A percentile compares a stretch with the other conserved stretches of the same genome.
phyloP scores from a whole-genome alignment of 2,888 invertebrate species.

The Spicauda simplicius region DNA sequence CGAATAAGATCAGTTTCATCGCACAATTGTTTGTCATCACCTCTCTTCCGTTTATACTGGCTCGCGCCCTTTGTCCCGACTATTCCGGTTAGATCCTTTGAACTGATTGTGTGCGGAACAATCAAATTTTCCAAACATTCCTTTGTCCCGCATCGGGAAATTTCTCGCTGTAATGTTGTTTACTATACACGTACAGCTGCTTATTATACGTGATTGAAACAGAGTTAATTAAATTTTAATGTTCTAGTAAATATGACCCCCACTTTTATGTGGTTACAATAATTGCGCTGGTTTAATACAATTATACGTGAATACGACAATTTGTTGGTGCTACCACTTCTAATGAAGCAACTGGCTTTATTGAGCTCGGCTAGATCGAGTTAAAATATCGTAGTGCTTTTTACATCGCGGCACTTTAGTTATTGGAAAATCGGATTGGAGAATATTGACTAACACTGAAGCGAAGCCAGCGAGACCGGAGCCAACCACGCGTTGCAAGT shows the following conservation, averaged over 20 bases:
- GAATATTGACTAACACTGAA: conserved; percentile 63
- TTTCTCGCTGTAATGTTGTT: conserved; percentile 16
- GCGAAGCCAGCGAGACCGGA: conserved; percentile 41
- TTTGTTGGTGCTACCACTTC: too few relatives aligned
- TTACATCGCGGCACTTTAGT: conserved; percentile 49
- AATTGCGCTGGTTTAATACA: too few relatives aligned
- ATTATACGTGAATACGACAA: too few relatives aligned
- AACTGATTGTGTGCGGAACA: conserved; percentile 45
- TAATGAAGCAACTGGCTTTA: not conserved
- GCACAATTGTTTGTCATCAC: conserved; percentile 20
- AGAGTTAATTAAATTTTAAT: conserved; percentile 23
- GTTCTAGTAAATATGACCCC: too few relatives aligned
- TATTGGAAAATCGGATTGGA: conserved; percentile 61
- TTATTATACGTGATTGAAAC: conserved; percentile 4
- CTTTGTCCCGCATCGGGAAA: conserved; percentile 37
- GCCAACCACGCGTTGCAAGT: conserved; percentile 47
- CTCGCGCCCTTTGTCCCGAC: conserved; percentile 41
- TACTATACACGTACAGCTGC: conserved; percentile 14
- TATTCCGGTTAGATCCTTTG: conserved; percentile 43
- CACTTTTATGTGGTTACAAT: not conserved
- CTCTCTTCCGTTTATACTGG: conserved; percentile 14
- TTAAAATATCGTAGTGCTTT: conserved; percentile 23
- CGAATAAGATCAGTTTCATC: conserved; percentile 3
- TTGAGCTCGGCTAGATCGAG: not conserved
- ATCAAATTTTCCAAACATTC: conserved; percentile 45